Base-by-base conservation (phyloP, 1,140 invertebrate species). In the Phymorhynchus buccinoides region DNA sequence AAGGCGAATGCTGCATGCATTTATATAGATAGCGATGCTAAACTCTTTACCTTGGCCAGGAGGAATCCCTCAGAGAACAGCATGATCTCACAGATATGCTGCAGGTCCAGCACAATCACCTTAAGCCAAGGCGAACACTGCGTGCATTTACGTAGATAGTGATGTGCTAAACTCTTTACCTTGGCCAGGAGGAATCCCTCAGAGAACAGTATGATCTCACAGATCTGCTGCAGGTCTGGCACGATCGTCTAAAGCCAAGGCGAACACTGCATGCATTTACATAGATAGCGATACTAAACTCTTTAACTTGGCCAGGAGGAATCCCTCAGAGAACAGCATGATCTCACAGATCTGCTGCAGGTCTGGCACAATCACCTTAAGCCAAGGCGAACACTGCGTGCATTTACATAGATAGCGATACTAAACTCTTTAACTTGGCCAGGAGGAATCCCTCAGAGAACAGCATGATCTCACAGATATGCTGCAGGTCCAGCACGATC, bases 61-160 rank as follows among this genome's bases (percentile, higher is more conserved):
- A 97, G 93, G 92, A 98, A 98, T 39, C 97, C 97, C 93, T 98
- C 96, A 71, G 97, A 97, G 91, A 98, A 98, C 6, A 98, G 93
- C 87, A 97, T 97, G 85, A 98, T 97, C 88, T 96, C 95, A 91
- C 97, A 98, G 86, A 98, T 98, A 91, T 97, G 95, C 92, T 98
- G 96, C 44, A 97, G 94, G 92, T 98, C 97, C 0, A 97, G 97
- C 35, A 97, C 95, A 84, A 97, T 96, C 90, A 97, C 97, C 2
- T 79, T 77, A 90, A 96, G 95, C 94, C 97, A 97, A 2, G n/a
- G n/a, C n/a, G n/a, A n/a, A n/a, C n/a, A n/a, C n/a, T n/a, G n/a
- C n/a, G n/a, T n/a, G n/a, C n/a, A n/a, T n/a, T n/a, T n/a, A n/a
- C n/a, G n/a, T n/a, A n/a, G n/a, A n/a, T n/a, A n/a, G n/a, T n/a